Conservation (phyloP, 2,888 invertebrate species). For the Meiosimyza platycephala region DNA sequence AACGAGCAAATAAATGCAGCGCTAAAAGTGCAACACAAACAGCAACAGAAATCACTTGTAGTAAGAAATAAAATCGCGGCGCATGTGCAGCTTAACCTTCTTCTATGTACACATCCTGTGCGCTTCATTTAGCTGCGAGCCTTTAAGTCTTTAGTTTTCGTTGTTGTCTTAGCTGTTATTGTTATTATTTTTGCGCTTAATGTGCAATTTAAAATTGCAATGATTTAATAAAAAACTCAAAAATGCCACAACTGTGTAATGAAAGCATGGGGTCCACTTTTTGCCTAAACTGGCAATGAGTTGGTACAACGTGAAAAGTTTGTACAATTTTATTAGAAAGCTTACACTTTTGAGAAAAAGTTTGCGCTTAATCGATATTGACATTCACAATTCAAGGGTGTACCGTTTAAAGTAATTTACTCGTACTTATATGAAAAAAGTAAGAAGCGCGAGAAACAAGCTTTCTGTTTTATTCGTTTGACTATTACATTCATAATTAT, state of each 20-base stretch:
- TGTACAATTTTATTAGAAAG: no score
- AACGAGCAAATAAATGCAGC: neutral
- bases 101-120: neutral
- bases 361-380: no score
- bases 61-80: neutral
- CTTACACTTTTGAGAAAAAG: no score
- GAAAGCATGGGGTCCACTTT: conserved; percentile 46
- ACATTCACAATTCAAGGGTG: no score
- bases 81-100: conserved; percentile 2
- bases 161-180: conserved; percentile 18
- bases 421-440: no score
- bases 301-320: no score
- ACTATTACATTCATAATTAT: no score
- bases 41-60: neutral
- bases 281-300: no score
- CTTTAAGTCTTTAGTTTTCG: conserved; percentile 17
- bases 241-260: conserved; percentile 7
- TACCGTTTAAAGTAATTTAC: no score
- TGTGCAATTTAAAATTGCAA: conserved; percentile 54
- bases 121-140: neutral
- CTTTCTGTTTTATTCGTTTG: no score
- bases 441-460: no score
- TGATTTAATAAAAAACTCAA: conserved; percentile 54
- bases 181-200: conserved; percentile 38
- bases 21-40: neutral